Percentiles rank a stretch among this genome's conserved stretches.
Evolutionary conservation across 1,140 invertebrate genomes (phyloP).

Genomic region (Lepidurus packardi): DNA sequence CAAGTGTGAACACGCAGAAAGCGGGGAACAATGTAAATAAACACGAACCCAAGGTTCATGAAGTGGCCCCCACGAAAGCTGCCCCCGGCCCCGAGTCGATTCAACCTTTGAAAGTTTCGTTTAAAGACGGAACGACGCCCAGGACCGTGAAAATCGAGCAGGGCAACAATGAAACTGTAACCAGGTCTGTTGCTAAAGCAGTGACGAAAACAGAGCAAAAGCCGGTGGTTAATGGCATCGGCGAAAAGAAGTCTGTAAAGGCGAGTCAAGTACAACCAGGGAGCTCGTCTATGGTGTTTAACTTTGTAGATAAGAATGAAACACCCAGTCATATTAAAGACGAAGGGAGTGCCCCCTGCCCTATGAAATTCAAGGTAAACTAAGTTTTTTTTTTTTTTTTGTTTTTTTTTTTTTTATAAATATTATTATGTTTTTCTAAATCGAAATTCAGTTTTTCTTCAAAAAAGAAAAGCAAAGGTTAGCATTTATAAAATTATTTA

Average conservation of each 20-base stretch:
- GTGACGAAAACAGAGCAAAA: not conserved
- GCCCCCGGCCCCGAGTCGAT: too few species aligned
- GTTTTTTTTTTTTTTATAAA: not conserved
- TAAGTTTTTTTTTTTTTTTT: not conserved
- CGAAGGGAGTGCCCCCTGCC: conserved; percentile 61
- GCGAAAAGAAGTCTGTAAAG: conserved; percentile 26
- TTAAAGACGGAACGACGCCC: not conserved
- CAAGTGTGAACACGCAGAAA: not conserved
- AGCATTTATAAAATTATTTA: not conserved
- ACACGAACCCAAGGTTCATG: too few species aligned
- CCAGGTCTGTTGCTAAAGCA: not conserved
- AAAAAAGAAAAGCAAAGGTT: not conserved
- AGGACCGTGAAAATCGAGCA: not conserved
- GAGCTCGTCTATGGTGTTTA: conserved; percentile 66
- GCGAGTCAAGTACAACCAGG: conserved; percentile 26
- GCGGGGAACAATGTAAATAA: not conserved
- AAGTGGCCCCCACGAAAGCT: too few species aligned
- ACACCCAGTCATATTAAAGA: conserved; percentile 86
- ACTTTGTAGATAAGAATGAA: conserved; percentile 67
- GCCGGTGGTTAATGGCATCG: conserved; percentile 46
- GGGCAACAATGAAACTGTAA: not conserved
- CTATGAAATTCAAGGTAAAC: conserved; percentile 20
- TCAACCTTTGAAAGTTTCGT: not conserved
- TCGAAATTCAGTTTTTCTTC: not conserved
- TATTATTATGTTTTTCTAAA: not conserved